These are phyloP conservation scores for Iphiclides podalirius DNA, from an alignment of 2,888 invertebrate genomes.

Conservation along the genomic window DNA sequence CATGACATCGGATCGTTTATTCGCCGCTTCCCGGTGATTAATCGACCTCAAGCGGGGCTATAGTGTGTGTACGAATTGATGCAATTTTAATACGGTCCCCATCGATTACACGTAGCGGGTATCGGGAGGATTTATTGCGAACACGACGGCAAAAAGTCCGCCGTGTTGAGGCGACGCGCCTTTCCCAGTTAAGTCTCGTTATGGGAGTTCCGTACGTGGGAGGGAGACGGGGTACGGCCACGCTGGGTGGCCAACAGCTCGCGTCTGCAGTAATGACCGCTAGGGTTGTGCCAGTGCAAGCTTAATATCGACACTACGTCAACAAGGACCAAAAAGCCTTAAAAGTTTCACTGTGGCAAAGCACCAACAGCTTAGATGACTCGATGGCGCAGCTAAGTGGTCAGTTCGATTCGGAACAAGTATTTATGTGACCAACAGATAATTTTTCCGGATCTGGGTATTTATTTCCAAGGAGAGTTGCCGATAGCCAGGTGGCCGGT, in stretches of 20 bases:
- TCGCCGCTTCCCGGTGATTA: no score
- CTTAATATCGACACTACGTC: no score
- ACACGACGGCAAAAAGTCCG: conserved; percentile 49
- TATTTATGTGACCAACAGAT: no score
- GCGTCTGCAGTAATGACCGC: conserved; percentile 30
- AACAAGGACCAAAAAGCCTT: no score
- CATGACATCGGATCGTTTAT: conserved; percentile 31
- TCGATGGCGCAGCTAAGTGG: no score
- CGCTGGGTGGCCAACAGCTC: conserved; percentile 53
- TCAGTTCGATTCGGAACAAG: no score
- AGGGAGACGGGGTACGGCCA: conserved; percentile 35
- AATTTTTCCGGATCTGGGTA: no score
- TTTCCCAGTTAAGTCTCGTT: conserved; percentile 41
- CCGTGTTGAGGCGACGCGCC: conserved; percentile 36
- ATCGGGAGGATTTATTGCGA: conserved; percentile 44
- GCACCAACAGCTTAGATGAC: no score
- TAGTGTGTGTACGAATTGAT: conserved; percentile 41
- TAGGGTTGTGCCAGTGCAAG: no score
- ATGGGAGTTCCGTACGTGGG: conserved; percentile 39
- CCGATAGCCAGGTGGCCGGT: no score
- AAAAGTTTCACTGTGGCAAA: no score
- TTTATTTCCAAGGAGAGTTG: no score
- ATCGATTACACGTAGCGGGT: conserved; percentile 39
- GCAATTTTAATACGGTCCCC: conserved; percentile 51
- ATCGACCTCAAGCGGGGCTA: conserved; percentile 28